Base-by-base conservation (phyloP, 1,140 invertebrate genomes). In the Apis laboriosa region DNA sequence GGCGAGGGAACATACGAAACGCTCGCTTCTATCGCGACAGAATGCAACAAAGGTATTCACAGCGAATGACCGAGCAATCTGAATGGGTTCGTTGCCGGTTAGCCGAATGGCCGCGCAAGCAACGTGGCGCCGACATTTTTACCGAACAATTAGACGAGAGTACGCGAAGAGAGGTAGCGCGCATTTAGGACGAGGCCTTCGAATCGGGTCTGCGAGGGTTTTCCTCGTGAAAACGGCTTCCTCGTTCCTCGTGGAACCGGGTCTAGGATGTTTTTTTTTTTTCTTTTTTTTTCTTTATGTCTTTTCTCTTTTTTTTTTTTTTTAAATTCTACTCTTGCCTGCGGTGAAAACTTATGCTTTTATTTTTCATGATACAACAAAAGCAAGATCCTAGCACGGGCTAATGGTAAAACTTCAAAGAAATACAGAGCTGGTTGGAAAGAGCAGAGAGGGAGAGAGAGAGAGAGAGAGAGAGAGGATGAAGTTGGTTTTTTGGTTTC, bases 31-130 rank as follows among this genome's bases (percentile, higher is more conserved):
- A 28, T 56, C n/a, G 21, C 9, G 21, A 15, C 4, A 24, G 49
- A 53, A 51, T 13, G 15, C 28, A n/a, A 75, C 71, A 49, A 61
- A 61, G 61, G 34, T 49, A 24, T 75, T 61, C 43, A 15, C 21
- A 49, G 19, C 72, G 72, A 43, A 75, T 75, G 72, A 75, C 72
- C 56, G 58, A 75, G n/a, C 72, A 75, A 75, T 43, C 56, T 75
- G 72, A 60, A 75, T 75, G 34, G 58, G 12, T 55, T 55, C 49
- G 70, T 72, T 55, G 49, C n/a, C 24, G 51, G 72, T 61, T 61
- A 49, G 21, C 43, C 72, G 72, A 75, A 75, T 61, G 56, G 56
- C 9, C 56, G 24, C 49, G 19, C 58, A n/a, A 63, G 43, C 72
- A 21, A 19, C 34, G 15, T 21, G 49, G 49, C 19, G 28, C 24